Evolutionary conservation across 2,888 invertebrate genomes (phyloP), one percentile per base, ranked within the genome.

Genomic region (Chloroclystis v-ata): DNA sequence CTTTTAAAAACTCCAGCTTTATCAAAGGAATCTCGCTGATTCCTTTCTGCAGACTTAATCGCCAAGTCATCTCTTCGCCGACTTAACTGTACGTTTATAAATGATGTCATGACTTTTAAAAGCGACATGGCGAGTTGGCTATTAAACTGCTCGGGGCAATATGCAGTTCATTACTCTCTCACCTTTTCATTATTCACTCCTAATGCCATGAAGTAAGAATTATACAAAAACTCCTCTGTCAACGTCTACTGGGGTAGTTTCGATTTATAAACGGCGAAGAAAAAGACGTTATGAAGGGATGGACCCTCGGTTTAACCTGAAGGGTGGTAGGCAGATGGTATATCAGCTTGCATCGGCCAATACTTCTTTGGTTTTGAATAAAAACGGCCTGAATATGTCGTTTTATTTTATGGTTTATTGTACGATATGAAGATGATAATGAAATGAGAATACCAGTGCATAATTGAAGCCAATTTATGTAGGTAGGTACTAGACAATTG

Each of bases 291-390:
- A 30, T 6, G 28, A 39, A 40, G 43, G 43, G 46, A 28, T 39
- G 14, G 16, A 43, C 50, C 46, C 46, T 49, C 29, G 30, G 26
- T 35, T 37, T 46, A 43, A 46, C 39, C 37, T 10, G 45, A 40
- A 47, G 50, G 50, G 50, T 46, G 35, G 37, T 16, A 35, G 16
- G 46, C 50, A 50, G 50, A 46, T 50, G 50, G 29, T 24, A 30
- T 14, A 37, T 12, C 50, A 50, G 46, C 50, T 49, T 50, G 50
- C 48, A 37, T 37, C 49, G 39, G 37, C 37, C 32, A 37, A 28
- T 24, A 33, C 32, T 40, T 32, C 4, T 33, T 16, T 30, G 6
- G 8, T 9, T 1, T 35, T 33, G 26, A 38, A 33, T 45, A 37
- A 32, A 47, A 47, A 37, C 32, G 28, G 24, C 3, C 35, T 24